Conservation (phyloP, 2,888 invertebrate species). For the Cephus rjabovi region DNA sequence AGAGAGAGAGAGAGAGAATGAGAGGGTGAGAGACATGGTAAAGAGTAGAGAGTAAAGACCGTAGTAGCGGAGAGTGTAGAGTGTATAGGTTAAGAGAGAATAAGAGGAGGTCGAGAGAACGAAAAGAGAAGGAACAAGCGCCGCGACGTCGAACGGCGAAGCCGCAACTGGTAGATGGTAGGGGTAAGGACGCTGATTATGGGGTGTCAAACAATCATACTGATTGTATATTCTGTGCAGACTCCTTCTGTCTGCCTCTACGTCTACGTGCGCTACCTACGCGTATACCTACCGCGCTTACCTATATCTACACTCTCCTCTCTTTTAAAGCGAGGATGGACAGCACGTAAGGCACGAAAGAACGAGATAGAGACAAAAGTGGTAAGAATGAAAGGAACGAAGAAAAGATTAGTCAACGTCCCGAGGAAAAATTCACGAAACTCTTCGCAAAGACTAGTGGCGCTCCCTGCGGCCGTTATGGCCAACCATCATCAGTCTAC, state of each 20-base stretch:
- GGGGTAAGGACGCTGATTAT: conserved; percentile 65
- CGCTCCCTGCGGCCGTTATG: neutral
- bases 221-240: conserved; percentile 64
- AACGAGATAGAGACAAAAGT: too few relatives aligned
- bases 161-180: conserved; percentile 24
- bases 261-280: conserved; percentile 30
- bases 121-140: conserved; percentile 22
- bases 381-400: neutral
- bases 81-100: conserved; percentile 20
- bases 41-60: conserved; percentile 29
- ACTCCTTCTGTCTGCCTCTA: conserved; percentile 36
- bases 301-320: neutral
- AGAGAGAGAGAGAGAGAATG: conserved; percentile 5
- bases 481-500: neutral
- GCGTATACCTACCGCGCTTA: neutral
- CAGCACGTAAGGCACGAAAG: too few relatives aligned
- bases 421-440: neutral
- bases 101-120: conserved; percentile 33
- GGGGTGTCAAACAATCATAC: conserved; percentile 67
- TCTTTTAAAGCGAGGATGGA: neutral
- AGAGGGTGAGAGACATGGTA: conserved; percentile 18
- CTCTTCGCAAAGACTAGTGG: neutral
- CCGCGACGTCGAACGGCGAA: conserved; percentile 8
- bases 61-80: neutral
- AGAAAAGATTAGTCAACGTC: neutral